phyloP scores from a whole-genome alignment of 2,797 vertebrate species.

The Argyrosomus regius region DNA sequence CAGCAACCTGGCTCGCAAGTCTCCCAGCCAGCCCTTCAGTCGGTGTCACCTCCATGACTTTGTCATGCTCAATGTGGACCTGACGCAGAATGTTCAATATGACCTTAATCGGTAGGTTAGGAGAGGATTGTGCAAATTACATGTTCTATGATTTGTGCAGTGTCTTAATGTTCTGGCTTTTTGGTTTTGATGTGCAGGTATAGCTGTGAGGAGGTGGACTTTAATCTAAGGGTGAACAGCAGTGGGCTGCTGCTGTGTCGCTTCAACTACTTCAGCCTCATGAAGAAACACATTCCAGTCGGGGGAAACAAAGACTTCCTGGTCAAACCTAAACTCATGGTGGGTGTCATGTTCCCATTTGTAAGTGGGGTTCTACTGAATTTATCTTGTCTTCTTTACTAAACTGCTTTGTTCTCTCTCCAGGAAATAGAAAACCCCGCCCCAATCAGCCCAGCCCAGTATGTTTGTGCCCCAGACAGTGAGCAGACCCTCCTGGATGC shows the following conservation, averaged over 20 bases:
- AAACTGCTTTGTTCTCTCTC: neutral
- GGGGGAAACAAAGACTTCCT: conserved; percentile 93
- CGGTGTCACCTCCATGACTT: conserved; percentile 95
- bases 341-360: conserved; percentile 65
- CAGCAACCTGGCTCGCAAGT: conserved; percentile 84
- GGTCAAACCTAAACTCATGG: conserved; percentile 95
- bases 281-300: conserved; percentile 97
- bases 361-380: neutral
- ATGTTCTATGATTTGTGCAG: neutral
- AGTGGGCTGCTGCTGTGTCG: conserved; percentile 95
- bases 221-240: conserved; percentile 95
- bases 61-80: conserved; percentile 95
- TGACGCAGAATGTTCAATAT: conserved; percentile 98
- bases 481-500: conserved; percentile 95
- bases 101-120: conserved; percentile 94
- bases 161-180: neutral
- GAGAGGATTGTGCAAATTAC: neutral
- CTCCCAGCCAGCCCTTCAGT: conserved; percentile 86
- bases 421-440: conserved; percentile 90
- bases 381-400: neutral
- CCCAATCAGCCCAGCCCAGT: conserved; percentile 91
- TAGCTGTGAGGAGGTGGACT: conserved; percentile 97
- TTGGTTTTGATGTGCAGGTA: conserved; percentile 84
- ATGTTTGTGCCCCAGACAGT: conserved; percentile 96
- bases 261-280: conserved; percentile 97